Conservation (phyloP, 2,797 vertebrate species). For the Microctenopoma stevenorrisi region DNA sequence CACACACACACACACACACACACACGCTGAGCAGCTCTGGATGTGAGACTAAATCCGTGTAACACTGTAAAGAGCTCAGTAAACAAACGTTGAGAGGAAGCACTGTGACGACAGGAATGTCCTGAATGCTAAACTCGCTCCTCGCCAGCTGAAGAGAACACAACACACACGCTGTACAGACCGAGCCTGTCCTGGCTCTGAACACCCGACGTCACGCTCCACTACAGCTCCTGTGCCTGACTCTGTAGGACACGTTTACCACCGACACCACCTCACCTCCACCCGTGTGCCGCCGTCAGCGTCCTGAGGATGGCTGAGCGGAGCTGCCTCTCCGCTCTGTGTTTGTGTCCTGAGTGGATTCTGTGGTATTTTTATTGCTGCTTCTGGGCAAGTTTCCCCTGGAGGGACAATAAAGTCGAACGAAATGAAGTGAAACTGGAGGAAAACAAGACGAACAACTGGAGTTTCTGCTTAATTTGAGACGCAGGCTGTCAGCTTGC, state of each 20-base stretch:
- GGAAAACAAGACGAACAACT: background rate
- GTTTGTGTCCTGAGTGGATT: background rate
- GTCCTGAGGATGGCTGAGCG: too few relatives aligned
- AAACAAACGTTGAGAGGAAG: constrained; percentile 37
- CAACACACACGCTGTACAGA: background rate
- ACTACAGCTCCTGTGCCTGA: too few relatives aligned
- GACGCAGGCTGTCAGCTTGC: background rate
- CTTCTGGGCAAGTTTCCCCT: constrained; percentile 1
- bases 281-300: too few relatives aligned
- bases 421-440: constrained; percentile 9
- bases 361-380: constrained; percentile 7
- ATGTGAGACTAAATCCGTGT: constrained; percentile 32
- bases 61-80: constrained; percentile 5
- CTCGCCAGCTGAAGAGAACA: constrained; percentile 10
- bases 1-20: background rate
- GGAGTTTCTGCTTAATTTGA: constrained; percentile 2
- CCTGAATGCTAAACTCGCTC: constrained; percentile 29
- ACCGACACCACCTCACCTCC: too few relatives aligned
- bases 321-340: background rate
- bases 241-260: too few relatives aligned
- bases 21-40: constrained; percentile 7
- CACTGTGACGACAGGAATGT: constrained; percentile 25
- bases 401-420: constrained; percentile 13
- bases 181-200: background rate
- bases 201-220: background rate